Base-by-base conservation (phyloP, 2,113 vertebrate species). In the Variabilichromis moorii region DNA sequence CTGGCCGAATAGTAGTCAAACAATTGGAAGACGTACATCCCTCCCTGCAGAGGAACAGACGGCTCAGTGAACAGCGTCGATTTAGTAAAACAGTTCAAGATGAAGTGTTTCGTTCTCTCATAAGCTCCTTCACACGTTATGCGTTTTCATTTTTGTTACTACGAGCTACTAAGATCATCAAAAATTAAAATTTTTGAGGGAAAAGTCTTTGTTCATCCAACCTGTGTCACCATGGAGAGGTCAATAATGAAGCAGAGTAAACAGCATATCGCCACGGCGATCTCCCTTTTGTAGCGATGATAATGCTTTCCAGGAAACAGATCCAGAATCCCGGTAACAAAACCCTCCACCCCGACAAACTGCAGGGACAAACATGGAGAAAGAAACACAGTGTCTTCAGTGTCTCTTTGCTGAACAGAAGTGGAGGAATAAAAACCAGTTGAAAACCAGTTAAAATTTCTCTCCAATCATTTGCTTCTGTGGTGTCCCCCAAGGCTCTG, bases 1-100 rank as follows among this genome's bases (percentile, higher is more conserved):
- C 97, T 97, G 92, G 97, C 97, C 3, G 97, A 97, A 16, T 97
- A 97, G 90, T 97, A 97, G 91, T 97, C 97, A 91, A 97, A 97
- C 84, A 97, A 87, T 81, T 97, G 97, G 96, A 97, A 97, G 91
- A 97, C 96, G 24, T 96, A 97, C 97, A 97, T 97, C 73, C 97
- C 97, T 76, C 96, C 97, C 97, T 97, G 91, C 53, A 71, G 63
- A 66, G 16, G 86, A 5, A 12, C 11, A 40, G n/a, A 2, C 7
- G 7, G 24, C 26, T 54, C 7, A 12, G 63, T 5, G 24, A n/a
- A 37, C 8, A 8, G 16, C n/a, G 17, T 78, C 2, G 3, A 19
- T 12, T 31, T 50, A 31, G 47, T 31, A 78, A 8, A 31, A 0
- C 9, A n/a, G 16, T 1, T 50, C 9, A 19, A 76, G 16, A 1